Percentiles rank a stretch among this genome's conserved stretches.
Evolutionary conservation across 2,888 invertebrate species (phyloP).

Genomic region (Diploptera punctata): DNA sequence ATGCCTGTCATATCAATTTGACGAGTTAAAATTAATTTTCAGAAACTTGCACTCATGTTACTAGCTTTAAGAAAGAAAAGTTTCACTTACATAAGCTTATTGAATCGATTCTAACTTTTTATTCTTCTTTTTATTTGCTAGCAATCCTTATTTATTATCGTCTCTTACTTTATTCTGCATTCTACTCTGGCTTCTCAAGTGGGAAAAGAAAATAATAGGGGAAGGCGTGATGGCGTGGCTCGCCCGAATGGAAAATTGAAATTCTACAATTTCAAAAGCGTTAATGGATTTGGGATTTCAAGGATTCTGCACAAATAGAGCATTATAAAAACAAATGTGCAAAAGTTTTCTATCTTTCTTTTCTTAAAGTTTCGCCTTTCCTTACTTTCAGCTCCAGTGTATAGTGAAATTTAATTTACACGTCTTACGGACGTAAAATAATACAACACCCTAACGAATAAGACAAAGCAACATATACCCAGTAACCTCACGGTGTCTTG

Average conservation of each 20-base stretch:
- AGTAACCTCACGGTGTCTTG: no score
- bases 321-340: slow-evolving; percentile 49
- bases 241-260: slow-evolving; percentile 52
- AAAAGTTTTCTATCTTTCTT: slow-evolving; percentile 48
- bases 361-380: not conserved
- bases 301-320: slow-evolving; percentile 46
- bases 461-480: no score
- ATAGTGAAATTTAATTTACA: not conserved
- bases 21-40: not conserved
- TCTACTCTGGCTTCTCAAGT: not conserved
- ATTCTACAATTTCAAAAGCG: slow-evolving; percentile 54
- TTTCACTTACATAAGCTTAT: not conserved
- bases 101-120: not conserved
- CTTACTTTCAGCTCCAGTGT: not conserved
- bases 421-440: not conserved
- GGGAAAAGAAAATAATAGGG: not conserved
- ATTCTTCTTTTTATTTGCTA: not conserved
- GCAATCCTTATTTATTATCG: not conserved
- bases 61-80: not conserved
- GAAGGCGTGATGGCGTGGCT: not conserved
- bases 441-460: not conserved
- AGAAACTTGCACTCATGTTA: not conserved
- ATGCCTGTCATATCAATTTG: no score
- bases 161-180: not conserved
- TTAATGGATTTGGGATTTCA: slow-evolving; percentile 50